Evolutionary conservation across 2,888 invertebrate species (phyloP), one percentile per base, ranked within the genome.

Genomic region (Adelphocoris suturalis): DNA sequence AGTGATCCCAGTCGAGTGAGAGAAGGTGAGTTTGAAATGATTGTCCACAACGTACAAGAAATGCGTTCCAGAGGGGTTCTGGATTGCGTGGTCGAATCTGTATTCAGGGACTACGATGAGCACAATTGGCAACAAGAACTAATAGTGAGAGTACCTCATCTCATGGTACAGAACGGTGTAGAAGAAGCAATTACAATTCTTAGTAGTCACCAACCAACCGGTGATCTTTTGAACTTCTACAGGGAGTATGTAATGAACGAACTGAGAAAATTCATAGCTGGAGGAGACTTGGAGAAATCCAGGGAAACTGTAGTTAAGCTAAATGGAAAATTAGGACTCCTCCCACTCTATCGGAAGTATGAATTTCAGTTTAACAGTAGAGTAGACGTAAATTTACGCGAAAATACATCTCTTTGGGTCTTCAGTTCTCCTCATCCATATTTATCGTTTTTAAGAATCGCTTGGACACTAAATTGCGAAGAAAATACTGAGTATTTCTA

Each of bases 241-340:
- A 61, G 19, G 9, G 19, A 61, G n/a, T 9, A 61, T n/a, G 61
- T 61, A 2, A 61, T 61, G 61, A n/a, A 0, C n/a, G 61, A 61
- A 61, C 61, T 61, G 2, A 14, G 19, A 9, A 61, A 61, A n/a
- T 61, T 61, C 19, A 61, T 61, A 61, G 61, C 61, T 19, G 19
- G 19, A 16, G 61, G 19, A 61, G 61, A n/a, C 16, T 61, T 61
- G 61, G 61, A 61, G n/a, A 61, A 61, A 19, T 61, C 61, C 61
- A 61, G 61, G 19, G 61, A 61, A 61, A 19, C 61, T 9, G 16
- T 61, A n/a, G 61, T 61, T 0, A 19, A 61, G n/a, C 61, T 61
- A 19, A 19, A 61, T 61, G 19, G 3, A 1, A n/a, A 61, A n/a
- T 61, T 61, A n/a, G 61, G 61, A 3, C 61, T 61, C 16, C 61